Percentiles rank a stretch among this genome's conserved stretches.
These are phyloP conservation scores for Babyrousa celebensis DNA, from an alignment of 2,797 vertebrate species.

Conservation along the genomic window DNA sequence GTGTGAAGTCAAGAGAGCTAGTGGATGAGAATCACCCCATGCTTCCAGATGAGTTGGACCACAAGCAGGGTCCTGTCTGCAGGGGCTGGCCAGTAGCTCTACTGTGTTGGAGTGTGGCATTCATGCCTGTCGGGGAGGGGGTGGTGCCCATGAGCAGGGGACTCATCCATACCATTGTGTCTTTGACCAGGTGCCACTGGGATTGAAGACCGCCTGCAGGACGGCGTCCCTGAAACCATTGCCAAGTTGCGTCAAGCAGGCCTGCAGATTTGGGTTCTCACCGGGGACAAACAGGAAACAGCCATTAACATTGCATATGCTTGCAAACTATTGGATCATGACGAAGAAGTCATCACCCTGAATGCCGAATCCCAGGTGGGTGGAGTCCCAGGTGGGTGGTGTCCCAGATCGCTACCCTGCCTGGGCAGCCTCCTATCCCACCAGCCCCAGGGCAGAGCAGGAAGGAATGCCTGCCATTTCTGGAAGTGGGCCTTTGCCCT, in stretches of 20 bases:
- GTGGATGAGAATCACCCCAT: background rate
- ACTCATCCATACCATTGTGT: background rate
- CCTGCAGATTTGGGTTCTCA: conserved; percentile 98
- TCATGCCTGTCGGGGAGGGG: no score
- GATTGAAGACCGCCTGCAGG: conserved; percentile 98
- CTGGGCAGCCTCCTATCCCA: rapidly evolving
- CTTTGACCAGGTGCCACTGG: conserved; percentile 96
- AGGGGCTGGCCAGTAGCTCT: rapidly evolving
- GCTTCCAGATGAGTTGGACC: background rate
- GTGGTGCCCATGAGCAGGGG: rapidly evolving
- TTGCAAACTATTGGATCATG: conserved; percentile 97
- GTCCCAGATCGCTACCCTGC: background rate
- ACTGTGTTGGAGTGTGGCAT: background rate
- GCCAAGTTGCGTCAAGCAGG: conserved; percentile 95
- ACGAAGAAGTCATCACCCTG: conserved; percentile 97
- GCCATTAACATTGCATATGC: conserved; percentile 98
- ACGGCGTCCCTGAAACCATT: conserved; percentile 98
- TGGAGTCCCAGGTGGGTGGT: conserved; percentile 93
- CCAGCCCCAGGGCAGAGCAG: rapidly evolving
- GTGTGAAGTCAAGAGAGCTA: background rate
- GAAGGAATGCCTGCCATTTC: background rate
- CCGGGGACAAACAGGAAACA: conserved; percentile 99
- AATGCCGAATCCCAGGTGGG: conserved; percentile 97
- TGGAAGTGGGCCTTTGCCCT: conserved; percentile 46
- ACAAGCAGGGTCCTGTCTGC: background rate